These are phyloP conservation scores for Empis livida DNA, from an alignment of 2,888 invertebrate genomes.

Conservation along the genomic window DNA sequence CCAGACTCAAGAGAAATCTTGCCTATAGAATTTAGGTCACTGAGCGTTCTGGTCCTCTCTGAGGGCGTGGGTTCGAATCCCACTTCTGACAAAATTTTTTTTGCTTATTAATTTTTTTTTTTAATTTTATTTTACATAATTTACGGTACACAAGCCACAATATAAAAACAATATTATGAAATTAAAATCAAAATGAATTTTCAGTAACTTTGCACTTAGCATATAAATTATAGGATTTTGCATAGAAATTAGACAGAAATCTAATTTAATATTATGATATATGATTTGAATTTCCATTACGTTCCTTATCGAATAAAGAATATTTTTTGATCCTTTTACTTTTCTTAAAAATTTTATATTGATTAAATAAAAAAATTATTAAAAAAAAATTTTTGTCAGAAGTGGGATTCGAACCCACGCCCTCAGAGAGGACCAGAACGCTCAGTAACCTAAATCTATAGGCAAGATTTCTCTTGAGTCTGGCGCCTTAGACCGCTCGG, in stretches of 20 bases:
- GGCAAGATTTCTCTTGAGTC: constrained; percentile 2
- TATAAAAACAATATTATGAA: too few species aligned
- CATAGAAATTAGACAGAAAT: too few species aligned
- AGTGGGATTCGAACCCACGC: constrained; percentile 2
- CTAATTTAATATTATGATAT: too few species aligned
- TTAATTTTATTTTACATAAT: too few species aligned
- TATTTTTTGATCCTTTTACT: too few species aligned
- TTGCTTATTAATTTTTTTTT: neutral
- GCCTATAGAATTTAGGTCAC: neutral
- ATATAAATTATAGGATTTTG: too few species aligned
- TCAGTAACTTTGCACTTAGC: too few species aligned
- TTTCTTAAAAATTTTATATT: too few species aligned
- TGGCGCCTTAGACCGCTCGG: constrained; percentile 3
- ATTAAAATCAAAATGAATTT: too few species aligned
- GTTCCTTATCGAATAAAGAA: too few species aligned
- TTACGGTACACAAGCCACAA: too few species aligned
- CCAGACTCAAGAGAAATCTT: constrained; percentile 2
- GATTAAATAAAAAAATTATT: neutral
- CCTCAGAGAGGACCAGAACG: constrained; percentile 2
- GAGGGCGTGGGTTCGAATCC: constrained; percentile 2
- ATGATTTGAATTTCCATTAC: too few species aligned
- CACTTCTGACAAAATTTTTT: constrained; percentile 1
- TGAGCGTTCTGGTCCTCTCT: constrained; percentile 2
- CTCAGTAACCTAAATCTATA: neutral
- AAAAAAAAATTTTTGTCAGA: constrained; percentile 1